Evolutionary conservation across 1,140 invertebrate genomes (phyloP), one percentile per base, ranked within the genome.

Genomic region (Orussus abietinus): DNA sequence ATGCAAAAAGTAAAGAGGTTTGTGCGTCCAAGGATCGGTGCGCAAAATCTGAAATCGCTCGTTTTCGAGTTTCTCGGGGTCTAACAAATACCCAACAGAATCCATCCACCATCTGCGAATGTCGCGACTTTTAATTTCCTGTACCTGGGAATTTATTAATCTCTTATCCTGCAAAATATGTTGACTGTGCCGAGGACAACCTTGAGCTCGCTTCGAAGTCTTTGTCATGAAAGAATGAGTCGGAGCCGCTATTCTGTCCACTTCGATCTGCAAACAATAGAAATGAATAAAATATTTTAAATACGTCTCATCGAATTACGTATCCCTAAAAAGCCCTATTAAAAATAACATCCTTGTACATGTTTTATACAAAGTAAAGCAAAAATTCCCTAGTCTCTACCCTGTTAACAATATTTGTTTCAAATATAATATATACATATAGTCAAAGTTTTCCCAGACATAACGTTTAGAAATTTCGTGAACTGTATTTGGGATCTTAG

Each of bases 241-340:
- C 6, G 75, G 75, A 1, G 73, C 68, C n/a, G 66, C 58, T 37
- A 80, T 62, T 36, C 77, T 52, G 19, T 74, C 72, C 18, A 77
- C 56, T 21, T 68, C 55, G 13, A 69, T 47, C 67, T 70, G 28
- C 9, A 48, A 49, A 39, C 31, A 22, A 14, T 14, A 12, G 42
- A 20, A 40, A 33, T 34, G 43, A 32, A 19, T 18, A 17, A 29
- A 37, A 17, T n/a, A 7, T 42, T 38, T 21, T 14, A 6, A 9
- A n/a, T 5, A n/a, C 29, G 10, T 29, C 22, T n/a, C 26, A 22
- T 33, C n/a, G n/a, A n/a, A n/a, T n/a, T n/a, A n/a, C n/a, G n/a
- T n/a, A n/a, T n/a, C n/a, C n/a, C n/a, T n/a, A n/a, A n/a, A n/a
- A n/a, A n/a, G n/a, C n/a, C n/a, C n/a, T n/a, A n/a, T n/a, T n/a